Evolutionary conservation across 2,888 invertebrate genomes (phyloP), one percentile per base, ranked within the genome.

Genomic region (Lypha dubia): DNA sequence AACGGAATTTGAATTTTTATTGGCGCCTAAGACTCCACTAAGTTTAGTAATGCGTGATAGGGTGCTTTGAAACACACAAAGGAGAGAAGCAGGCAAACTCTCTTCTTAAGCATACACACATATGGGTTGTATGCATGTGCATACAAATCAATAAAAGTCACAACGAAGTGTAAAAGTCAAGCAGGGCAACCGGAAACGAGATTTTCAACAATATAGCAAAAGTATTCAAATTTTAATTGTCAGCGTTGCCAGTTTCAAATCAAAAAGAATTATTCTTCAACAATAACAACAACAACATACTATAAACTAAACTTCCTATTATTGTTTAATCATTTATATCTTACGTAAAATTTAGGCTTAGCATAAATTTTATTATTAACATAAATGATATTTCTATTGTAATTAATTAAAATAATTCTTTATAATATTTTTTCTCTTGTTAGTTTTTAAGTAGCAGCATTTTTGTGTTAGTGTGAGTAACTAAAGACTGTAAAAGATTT

Each of bases 1-100:
- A 88, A 92, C 96, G 38, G 95, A 96, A 89, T 97, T 97, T 89
- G 96, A 97, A 90, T 97, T 97, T 92, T 93, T 97, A 67, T 90
- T 97, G 83, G 95, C 96, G 6, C 97, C 97, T 3, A 95, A 95
- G 91, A 94, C 95, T 9, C 96, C 96, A 20, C 94, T 97, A 15
- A 93, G 94, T 11, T 93, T 97, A 87, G 93, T 93, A 77, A 94
- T 97, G 88, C 93, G 93, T 80, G 95, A 95, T 90, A 94, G 94
- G 91, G 93, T 75, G 20, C 79, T 87, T 76, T 91, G 86, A 88
- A 56, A 49, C n/a, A 24, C 22, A 70, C 28, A 49, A 7, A 4
- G 5, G n/a, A 20, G n/a, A 41, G 4, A 32, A 68, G 13, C 1
- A 1, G 9, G 24, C 32, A 9, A 41, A 67, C 11, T 7, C 28